Evolutionary conservation across 2,888 invertebrate species (phyloP).

Genomic region (Athalia rosae): DNA sequence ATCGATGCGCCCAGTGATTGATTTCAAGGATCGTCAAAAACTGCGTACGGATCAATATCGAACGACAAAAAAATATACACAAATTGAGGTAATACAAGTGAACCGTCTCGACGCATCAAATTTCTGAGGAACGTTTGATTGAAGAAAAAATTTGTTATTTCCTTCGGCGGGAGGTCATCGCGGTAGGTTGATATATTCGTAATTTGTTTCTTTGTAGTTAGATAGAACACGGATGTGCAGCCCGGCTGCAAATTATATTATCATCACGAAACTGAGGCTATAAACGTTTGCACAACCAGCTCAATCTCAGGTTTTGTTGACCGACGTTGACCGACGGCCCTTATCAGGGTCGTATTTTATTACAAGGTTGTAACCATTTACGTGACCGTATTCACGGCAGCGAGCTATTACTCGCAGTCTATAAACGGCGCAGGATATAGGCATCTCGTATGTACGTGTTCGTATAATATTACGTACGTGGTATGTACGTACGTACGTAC

Average conservation of each 20-base stretch:
- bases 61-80: background rate
- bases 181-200: background rate
- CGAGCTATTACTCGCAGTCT: constrained; percentile 5
- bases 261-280: constrained; percentile 2
- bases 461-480: too few relatives aligned
- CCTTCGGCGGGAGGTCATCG: too few relatives aligned
- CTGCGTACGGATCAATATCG: background rate
- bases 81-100: background rate
- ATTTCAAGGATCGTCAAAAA: background rate
- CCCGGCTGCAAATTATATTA: constrained; percentile 2
- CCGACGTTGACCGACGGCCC: constrained; percentile 32
- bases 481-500: too few relatives aligned
- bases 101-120: too few relatives aligned
- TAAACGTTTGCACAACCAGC: constrained; percentile 10
- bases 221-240: background rate
- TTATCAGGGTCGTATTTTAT: constrained; percentile 41
- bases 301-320: constrained; percentile 39
- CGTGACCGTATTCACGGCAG: constrained; percentile 2
- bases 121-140: too few relatives aligned
- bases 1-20: too few relatives aligned
- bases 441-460: too few relatives aligned
- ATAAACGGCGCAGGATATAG: background rate
- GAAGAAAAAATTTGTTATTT: too few relatives aligned
- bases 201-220: constrained; percentile 3
- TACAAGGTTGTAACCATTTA: constrained; percentile 30